Evolutionary conservation across 2,113 vertebrate species (phyloP).

Genomic region (Vireo altiloquus): DNA sequence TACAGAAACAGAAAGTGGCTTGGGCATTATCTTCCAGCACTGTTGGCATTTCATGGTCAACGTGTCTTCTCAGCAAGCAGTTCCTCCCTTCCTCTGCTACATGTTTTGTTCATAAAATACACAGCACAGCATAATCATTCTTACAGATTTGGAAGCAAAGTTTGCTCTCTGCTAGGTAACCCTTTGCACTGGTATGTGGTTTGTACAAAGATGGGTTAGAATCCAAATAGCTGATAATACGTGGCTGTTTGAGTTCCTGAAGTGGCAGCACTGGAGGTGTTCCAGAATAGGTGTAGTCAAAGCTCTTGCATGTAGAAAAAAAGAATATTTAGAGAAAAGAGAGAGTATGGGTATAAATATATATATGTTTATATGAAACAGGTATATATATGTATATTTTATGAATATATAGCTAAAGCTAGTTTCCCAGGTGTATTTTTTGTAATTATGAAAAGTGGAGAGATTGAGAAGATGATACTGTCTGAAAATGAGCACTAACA

Average conservation of each 20-base stretch:
- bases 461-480: not conserved
- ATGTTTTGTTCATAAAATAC: not conserved
- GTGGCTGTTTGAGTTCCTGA: not conserved
- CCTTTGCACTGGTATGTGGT: not conserved
- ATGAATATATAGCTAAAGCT: not conserved
- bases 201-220: not conserved
- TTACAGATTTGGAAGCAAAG: not conserved
- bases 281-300: not conserved
- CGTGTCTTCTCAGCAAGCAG: not conserved
- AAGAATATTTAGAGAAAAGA: not conserved
- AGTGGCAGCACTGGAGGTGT: not conserved
- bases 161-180: not conserved
- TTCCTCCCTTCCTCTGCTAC: not conserved
- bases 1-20: not conserved
- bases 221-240: not conserved
- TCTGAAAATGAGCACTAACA: not conserved
- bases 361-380: not conserved
- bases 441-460: not conserved
- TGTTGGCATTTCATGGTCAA: not conserved
- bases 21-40: not conserved
- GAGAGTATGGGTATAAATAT: not conserved
- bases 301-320: not conserved
- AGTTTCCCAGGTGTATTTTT: not conserved
- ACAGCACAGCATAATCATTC: not conserved
- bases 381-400: not conserved